Evolutionary conservation across 1,140 invertebrate species (phyloP), one percentile per base, ranked within the genome.

Genomic region (Megathymus violae): DNA sequence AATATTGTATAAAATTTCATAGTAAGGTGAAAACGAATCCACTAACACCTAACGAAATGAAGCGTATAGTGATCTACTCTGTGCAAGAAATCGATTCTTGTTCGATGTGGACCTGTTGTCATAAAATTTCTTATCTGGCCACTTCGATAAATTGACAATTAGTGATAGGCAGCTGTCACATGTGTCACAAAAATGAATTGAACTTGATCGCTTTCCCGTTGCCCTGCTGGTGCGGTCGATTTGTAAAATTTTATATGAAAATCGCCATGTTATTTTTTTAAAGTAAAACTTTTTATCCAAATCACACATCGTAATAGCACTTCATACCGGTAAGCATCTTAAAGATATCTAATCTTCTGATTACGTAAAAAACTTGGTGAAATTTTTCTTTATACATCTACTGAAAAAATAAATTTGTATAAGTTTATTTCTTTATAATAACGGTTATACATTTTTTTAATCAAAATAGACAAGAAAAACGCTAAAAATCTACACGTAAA

Each of bases 211-310:
- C 60, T 31, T 62, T 65, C 63, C 63, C 54, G 56, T 65, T 51
- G 63, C 54, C 47, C 54, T 59, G 38, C 47, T 48, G 27, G 50
- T 65, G 54, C 56, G 47, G 50, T 65, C 63, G 63, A 65, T 65
- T 60, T 40, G 27, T 62, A 62, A 36, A 59, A 60, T 60, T 59
- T 60, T 41, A 58, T 19, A 16, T 60, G 47, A 51, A 65, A 65
- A 60, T 60, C 63, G 63, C 63, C 47, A 65, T 65, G 63, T 43
- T 36, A 46, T 38, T 27, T 60, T 40, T 60, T 17, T 60, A 46
- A 50, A 31, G 51, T 15, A 43, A 60, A 52, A 38, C 36, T 19
- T 59, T n/a, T n/a, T n/a, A n/a, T 22, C 48, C 34, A 48, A 59
- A 43, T 51, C 48, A 52, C 13, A 41, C 22, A 25, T 47, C 27